Evolutionary conservation across 1,140 invertebrate species (phyloP).

Genomic region (Myzus persicae): DNA sequence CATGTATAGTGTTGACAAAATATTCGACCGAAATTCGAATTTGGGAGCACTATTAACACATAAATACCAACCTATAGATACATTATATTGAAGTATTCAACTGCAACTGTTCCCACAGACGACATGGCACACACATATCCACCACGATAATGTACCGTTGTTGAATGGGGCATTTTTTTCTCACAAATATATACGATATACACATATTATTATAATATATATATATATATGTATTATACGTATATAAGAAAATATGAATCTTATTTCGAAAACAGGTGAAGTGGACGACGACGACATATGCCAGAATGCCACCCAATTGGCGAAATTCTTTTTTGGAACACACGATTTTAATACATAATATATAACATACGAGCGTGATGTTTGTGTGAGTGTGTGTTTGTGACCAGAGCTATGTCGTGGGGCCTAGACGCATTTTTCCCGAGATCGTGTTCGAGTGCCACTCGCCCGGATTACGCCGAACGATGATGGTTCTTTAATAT

Average conservation of each 20-base stretch:
- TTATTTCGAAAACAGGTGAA: constrained; percentile 34
- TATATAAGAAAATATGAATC: not conserved
- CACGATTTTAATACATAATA: constrained; percentile 28
- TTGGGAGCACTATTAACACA: not conserved
- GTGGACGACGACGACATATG: not conserved
- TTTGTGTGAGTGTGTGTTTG: not conserved
- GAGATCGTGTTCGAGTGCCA: constrained; percentile 45
- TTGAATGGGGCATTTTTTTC: constrained; percentile 7
- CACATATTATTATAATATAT: no score
- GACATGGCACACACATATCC: not conserved
- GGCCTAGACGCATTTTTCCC: constrained; percentile 32
- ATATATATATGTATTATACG: not conserved
- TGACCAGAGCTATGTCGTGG: not conserved
- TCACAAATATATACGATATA: not conserved
- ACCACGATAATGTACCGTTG: not conserved
- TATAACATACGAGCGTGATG: not conserved
- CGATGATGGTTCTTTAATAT: constrained; percentile 20
- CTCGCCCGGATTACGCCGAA: constrained; percentile 38
- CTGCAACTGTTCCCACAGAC: not conserved
- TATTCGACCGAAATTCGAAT: constrained; percentile 20
- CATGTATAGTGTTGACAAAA: not conserved
- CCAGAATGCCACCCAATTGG: constrained; percentile 47
- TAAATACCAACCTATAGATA: not conserved
- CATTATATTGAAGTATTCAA: constrained; percentile 15
- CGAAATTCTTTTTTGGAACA: constrained; percentile 34